Evolutionary conservation across 2,113 vertebrate genomes (phyloP).

Genomic region (Mastomys natalensis): DNA sequence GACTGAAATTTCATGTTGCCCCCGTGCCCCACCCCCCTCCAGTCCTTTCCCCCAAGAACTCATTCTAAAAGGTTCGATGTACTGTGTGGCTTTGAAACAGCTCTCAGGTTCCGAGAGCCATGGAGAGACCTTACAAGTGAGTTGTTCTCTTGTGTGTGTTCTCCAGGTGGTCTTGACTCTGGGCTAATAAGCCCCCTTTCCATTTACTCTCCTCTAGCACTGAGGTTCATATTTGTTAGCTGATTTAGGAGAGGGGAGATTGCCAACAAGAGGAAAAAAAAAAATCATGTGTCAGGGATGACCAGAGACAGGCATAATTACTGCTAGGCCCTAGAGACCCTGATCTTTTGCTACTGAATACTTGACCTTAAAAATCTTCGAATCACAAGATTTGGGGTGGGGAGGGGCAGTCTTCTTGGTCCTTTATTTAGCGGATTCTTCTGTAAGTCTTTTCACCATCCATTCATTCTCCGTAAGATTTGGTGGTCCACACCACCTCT

Average conservation of each 20-base stretch:
- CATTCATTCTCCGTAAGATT: neutral
- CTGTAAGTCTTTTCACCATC: slow-evolving; percentile 17
- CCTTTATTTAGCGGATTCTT: slow-evolving; percentile 23
- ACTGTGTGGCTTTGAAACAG: neutral
- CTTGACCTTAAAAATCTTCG: slow-evolving; percentile 38
- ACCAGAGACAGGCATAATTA: slow-evolving; percentile 22
- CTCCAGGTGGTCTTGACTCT: slow-evolving; percentile 16
- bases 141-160: neutral
- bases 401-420: neutral
- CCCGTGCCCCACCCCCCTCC: neutral
- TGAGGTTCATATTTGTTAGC: slow-evolving; percentile 26
- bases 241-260: neutral
- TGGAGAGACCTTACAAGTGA: slow-evolving; percentile 36
- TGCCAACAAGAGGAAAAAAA: slow-evolving; percentile 33
- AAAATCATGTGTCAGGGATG: slow-evolving; percentile 44
- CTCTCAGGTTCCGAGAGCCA: slow-evolving; percentile 10
- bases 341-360: slow-evolving; percentile 38
- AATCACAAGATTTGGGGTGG: neutral
- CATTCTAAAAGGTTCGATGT: neutral
- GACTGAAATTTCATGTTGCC: slow-evolving; percentile 19
- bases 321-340: neutral
- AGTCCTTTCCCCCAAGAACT: slow-evolving; percentile 7
- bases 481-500: neutral
- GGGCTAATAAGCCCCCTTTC: slow-evolving; percentile 11
- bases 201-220: slow-evolving; percentile 27